Evolutionary conservation across 2,113 vertebrate genomes (phyloP).

Genomic region (Halcyon senegalensis): DNA sequence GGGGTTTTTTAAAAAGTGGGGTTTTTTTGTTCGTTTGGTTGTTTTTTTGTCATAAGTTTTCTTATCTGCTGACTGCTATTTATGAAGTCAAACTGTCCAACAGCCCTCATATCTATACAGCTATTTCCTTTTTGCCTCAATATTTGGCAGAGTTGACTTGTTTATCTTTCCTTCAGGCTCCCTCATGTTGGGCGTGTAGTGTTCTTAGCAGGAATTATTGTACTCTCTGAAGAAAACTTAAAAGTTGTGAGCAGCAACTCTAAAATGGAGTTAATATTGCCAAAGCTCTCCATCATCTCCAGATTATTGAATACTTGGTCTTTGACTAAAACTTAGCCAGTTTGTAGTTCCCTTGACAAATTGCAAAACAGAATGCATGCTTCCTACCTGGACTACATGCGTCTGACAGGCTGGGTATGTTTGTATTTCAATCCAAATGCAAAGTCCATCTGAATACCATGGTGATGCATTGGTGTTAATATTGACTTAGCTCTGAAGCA

Average conservation of each 20-base stretch:
- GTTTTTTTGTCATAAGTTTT: rapidly evolving
- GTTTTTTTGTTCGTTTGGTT: neutral
- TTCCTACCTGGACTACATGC: neutral
- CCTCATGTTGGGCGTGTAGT: neutral
- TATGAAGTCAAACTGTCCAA: neutral
- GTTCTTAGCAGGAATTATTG: neutral
- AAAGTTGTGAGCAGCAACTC: neutral
- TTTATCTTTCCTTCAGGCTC: conserved; percentile 16
- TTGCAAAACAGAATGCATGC: neutral
- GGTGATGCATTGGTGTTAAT: neutral
- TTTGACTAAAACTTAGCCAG: neutral
- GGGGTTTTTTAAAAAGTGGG: rapidly evolving
- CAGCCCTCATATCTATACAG: neutral
- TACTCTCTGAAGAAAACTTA: neutral
- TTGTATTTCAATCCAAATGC: neutral
- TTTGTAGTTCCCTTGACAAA: neutral
- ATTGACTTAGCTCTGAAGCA: neutral
- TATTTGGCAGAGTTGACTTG: neutral
- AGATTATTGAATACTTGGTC: neutral
- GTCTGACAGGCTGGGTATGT: neutral
- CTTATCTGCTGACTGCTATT: neutral
- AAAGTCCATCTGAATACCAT: neutral
- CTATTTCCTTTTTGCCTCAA: neutral
- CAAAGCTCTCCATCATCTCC: neutral
- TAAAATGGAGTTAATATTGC: neutral